Base-by-base conservation (phyloP, 92 coral and sea anemone genomes). In the Zoanthus solanderi region DNA sequence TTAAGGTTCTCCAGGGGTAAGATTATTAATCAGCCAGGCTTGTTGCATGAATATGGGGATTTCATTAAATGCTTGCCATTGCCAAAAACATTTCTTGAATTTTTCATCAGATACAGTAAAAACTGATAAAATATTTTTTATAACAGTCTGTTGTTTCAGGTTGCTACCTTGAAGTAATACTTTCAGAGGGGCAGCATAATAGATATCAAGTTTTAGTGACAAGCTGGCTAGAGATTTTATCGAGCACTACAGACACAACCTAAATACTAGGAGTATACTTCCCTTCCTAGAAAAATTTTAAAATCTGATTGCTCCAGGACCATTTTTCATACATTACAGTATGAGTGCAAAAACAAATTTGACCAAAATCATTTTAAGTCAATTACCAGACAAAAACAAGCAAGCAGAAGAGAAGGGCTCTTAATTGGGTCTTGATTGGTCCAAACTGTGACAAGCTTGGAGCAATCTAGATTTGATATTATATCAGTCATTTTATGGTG, bases 331-430 rank as follows among this genome's bases (percentile, higher is more conserved):
- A 65, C 42, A 37, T 10, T 66, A 66, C 72, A 66, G 15, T 66
- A 66, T 66, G 72, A 66, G 72, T 66, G 72, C 71, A 66, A 66
- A 66, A 66, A 66, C 71, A 66, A 66, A 66, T 66, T 66, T 66
- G 74, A 68, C 74, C 74, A 68, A 68, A 68, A 68, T 68, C 37
- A 68, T 68, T 68, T 68, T 65, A 65, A 65, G 71, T 65, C 71
- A 65, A 65, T 65, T 65, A 65, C 71, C 71, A 65, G 71, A 65
- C 71, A 65, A 65, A 65, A 23, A 23, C 23, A 23, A 65, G 71
- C 74, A 68, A 68, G 74, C 74, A 68, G 74, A 68, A 68, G 74
- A 68, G 34, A 68, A 68, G 74, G 74, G 74, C 74, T 68, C 74
- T 68, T 68, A 68, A 68, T 68, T 58, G 66, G 74, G 74, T 68